Conservation (phyloP, 2,113 vertebrate species). For the Leucoraja erinaceus region DNA sequence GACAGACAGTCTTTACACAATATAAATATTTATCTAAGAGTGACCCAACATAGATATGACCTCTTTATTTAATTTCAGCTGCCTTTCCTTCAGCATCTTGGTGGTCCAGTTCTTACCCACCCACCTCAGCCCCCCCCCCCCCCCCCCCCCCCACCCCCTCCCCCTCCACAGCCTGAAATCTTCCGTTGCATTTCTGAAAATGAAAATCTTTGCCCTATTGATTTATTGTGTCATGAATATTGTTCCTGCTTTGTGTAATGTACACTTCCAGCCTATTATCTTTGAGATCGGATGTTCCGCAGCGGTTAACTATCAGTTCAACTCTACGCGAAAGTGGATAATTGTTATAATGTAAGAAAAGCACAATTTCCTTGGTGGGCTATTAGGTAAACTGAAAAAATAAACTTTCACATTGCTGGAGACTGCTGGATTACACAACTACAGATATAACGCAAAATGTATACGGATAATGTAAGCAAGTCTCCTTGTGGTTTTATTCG, state of each 20-base stretch:
- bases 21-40: slow-evolving; percentile 72
- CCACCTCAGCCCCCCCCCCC: slow-evolving; percentile 47
- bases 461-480: slow-evolving; percentile 9
- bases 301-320: slow-evolving; percentile 7
- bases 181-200: slow-evolving; percentile 45
- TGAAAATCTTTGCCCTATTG: slow-evolving; percentile 36
- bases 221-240: slow-evolving; percentile 37
- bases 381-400: slow-evolving; percentile 12
- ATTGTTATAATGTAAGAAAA: slow-evolving; percentile 28
- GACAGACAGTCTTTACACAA: slow-evolving; percentile 64
- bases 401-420: background rate
- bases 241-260: slow-evolving; percentile 35
- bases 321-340: background rate
- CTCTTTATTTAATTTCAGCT: slow-evolving; percentile 73
- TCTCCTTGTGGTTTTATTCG: background rate
- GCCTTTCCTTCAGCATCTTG: slow-evolving; percentile 66
- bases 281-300: background rate
- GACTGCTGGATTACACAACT: background rate
- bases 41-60: slow-evolving; percentile 62
- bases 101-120: slow-evolving; percentile 57
- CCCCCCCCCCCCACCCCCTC: background rate
- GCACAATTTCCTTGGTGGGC: slow-evolving; percentile 16
- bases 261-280: slow-evolving; percentile 41
- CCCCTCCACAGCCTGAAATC: slow-evolving; percentile 43
- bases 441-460: background rate